Evolutionary conservation across 2,797 vertebrate genomes (phyloP).

Genomic region (Epinephelus coioides): DNA sequence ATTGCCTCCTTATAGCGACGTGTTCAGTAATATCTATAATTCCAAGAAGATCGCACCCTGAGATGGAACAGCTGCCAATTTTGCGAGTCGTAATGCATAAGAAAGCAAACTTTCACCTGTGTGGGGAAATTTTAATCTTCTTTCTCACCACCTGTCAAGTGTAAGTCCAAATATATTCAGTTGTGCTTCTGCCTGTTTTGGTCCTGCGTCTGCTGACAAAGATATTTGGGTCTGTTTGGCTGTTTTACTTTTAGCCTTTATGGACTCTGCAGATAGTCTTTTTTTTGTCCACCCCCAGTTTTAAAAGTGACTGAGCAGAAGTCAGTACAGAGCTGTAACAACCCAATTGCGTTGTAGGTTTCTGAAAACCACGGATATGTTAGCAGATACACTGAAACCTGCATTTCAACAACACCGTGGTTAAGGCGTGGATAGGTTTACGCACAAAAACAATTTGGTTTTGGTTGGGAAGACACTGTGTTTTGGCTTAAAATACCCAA

Average conservation of each 20-base stretch:
- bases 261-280: neutral
- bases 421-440: too few relatives aligned
- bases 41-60: conserved; percentile 42
- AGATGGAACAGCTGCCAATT: conserved; percentile 48
- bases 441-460: too few relatives aligned
- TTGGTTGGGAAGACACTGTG: too few relatives aligned
- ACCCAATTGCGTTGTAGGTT: too few relatives aligned
- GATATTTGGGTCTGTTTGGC: conserved; percentile 10
- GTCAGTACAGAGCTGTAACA: conserved; percentile 3
- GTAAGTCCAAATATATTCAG: conserved; percentile 37
- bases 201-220: conserved; percentile 16
- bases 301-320: conserved; percentile 12
- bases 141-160: conserved; percentile 37
- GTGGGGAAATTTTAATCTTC: conserved; percentile 42
- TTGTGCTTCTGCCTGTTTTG: conserved; percentile 19
- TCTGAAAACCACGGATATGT: too few relatives aligned
- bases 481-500: too few relatives aligned
- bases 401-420: too few relatives aligned
- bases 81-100: conserved; percentile 35
- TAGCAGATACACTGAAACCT: too few relatives aligned
- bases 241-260: conserved; percentile 11
- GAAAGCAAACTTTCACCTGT: conserved; percentile 43
- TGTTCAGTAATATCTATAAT: conserved; percentile 45
- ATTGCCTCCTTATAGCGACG: conserved; percentile 44
- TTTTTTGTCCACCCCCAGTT: neutral